phyloP scores from a whole-genome alignment of 2,888 invertebrate species.

The Trachelus tabidus region DNA sequence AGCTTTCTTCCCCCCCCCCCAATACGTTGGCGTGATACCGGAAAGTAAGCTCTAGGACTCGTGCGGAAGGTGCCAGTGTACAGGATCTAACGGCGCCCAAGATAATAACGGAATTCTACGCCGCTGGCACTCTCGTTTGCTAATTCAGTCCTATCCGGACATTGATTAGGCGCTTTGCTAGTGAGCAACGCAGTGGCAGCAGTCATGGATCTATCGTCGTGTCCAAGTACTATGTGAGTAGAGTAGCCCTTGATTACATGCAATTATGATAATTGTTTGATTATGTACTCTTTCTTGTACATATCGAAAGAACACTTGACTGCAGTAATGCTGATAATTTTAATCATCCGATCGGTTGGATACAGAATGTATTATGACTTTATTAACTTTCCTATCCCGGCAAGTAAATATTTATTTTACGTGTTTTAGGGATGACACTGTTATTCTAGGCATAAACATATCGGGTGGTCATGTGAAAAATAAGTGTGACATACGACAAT shows the following conservation, averaged over 20 bases:
- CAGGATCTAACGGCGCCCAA: constrained; percentile 49
- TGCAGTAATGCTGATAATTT: not conserved
- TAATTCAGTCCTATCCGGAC: constrained; percentile 56
- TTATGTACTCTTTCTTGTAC: constrained; percentile 35
- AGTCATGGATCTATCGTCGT: not conserved
- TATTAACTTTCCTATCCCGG: not conserved
- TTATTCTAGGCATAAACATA: not conserved
- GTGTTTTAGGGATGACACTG: not conserved
- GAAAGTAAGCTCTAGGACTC: constrained; percentile 51
- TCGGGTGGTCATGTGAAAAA: not conserved
- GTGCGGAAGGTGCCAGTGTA: constrained; percentile 45
- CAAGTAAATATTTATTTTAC: too few relatives aligned
- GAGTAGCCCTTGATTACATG: not conserved
- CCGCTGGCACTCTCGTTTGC: constrained; percentile 36
- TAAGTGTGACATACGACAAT: not conserved
- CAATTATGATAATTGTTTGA: constrained; percentile 49
- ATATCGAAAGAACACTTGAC: constrained; percentile 8
- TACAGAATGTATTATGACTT: not conserved
- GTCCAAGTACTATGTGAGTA: not conserved
- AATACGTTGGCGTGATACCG: constrained; percentile 51
- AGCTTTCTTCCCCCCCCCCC: constrained; percentile 18
- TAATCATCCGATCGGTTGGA: not conserved
- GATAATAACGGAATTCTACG: constrained; percentile 54
- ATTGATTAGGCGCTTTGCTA: constrained; percentile 56
- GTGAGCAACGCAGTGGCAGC: constrained; percentile 37